phyloP scores from a whole-genome alignment of 2,113 vertebrate genomes.

The Clarias macrocephalus region DNA sequence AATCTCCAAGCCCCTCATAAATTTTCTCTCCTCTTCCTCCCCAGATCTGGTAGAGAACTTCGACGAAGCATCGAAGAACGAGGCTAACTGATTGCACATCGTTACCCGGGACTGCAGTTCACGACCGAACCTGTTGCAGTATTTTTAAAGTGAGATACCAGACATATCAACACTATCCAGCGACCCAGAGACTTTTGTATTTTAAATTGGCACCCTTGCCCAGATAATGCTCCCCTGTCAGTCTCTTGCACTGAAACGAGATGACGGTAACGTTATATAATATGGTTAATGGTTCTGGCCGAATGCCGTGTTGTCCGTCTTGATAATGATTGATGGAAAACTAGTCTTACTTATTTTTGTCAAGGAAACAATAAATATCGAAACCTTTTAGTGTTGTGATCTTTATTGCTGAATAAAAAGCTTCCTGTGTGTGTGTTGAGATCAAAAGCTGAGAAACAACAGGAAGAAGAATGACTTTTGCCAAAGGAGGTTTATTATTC shows the following conservation, averaged over 20 bases:
- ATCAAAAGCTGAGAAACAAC: not conserved
- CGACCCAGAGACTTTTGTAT: constrained; percentile 80
- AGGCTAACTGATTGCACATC: constrained; percentile 82
- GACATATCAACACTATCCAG: constrained; percentile 59
- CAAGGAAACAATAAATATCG: constrained; percentile 82
- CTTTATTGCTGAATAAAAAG: not conserved
- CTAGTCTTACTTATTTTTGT: constrained; percentile 76
- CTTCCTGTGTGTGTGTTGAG: not conserved
- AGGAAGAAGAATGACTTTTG: too few species aligned
- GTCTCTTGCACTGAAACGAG: constrained; percentile 82
- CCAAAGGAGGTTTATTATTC: not conserved
- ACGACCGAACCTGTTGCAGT: constrained; percentile 70
- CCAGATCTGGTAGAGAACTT: constrained; percentile 98
- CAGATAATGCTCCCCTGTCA: constrained; percentile 80
- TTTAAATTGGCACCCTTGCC: constrained; percentile 83
- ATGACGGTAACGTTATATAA: constrained; percentile 21
- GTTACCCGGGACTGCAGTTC: constrained; percentile 57
- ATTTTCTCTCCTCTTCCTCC: constrained; percentile 48
- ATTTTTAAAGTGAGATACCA: constrained; percentile 78
- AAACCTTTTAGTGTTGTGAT: constrained; percentile 62
- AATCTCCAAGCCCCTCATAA: not conserved
- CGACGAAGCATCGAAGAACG: constrained; percentile 97
- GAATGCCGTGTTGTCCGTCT: constrained; percentile 51
- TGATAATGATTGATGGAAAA: constrained; percentile 73
- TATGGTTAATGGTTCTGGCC: constrained; percentile 61